Base-by-base conservation (phyloP, 2,113 vertebrate genomes). In the Castor canadensis region DNA sequence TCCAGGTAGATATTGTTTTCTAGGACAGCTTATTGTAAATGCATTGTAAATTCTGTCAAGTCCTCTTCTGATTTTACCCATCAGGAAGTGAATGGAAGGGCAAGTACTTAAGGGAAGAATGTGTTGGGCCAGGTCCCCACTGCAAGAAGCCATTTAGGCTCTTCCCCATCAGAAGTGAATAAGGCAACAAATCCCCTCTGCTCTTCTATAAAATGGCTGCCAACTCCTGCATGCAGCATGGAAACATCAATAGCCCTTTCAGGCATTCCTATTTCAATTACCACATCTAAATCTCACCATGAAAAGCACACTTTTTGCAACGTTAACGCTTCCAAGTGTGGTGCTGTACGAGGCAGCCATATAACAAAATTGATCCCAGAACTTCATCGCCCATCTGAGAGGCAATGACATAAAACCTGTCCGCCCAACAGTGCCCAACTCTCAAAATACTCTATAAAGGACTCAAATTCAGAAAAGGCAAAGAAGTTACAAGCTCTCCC, bases 141-240 rank as follows among this genome's bases (percentile, higher is more conserved):
- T 82, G 77, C 80, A 58, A 67, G n/a, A 94, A 95, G 82, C 28
- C 19, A 13, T 12, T 56, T 40, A 87, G 64, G 49, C n/a, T 76
- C 69, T 85, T 96, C 72, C 96, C 56, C 92, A 19, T n/a, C 77
- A 79, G 93, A 97, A 90, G 40, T 2, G 93, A 97, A 91, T 49
- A 94, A 66, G 75, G 93, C 90, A 86, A 76, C 90, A 94, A 83
- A 95, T 45, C 72, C 95, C 47, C 9, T 73, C 1, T 0, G 0
- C 54, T 94, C 96, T 97, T 95, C 81, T 94, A 93, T 72, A 92
- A 96, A 93, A 62, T 56, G 95, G 73, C 69, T 97, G 79, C 85
- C 38, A 12, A 96, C 43, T 47, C 80, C 82, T 67, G 56, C 60
- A 24, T 62, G 85, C 87, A 45, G 82, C 45, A 15, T 38, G 90